Evolutionary conservation across 2,797 vertebrate species (phyloP), one percentile per base, ranked within the genome.

Genomic region (Lutjanus argentimaculatus): DNA sequence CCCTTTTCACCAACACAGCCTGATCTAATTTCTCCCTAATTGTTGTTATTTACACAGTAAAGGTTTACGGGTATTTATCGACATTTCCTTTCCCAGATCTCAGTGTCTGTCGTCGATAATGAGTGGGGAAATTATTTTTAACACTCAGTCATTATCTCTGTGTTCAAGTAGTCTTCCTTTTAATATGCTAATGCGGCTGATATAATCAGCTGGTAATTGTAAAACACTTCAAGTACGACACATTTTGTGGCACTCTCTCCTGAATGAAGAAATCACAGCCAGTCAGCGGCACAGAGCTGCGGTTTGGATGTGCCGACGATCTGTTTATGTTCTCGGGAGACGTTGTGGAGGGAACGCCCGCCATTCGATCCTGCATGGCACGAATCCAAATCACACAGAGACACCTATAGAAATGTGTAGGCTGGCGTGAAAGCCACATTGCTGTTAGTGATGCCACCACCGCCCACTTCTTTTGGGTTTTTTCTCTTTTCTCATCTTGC

Each of bases 161-260:
- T 92, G 88, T 93, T 93, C 88, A 90, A 94, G 93, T 92, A 89
- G 88, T 90, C 94, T 92, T 91, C 90, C 94, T 94, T 95, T 95
- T 94, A 93, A 94, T 95, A 95, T 95, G 94, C 89, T 94, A 95
- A 95, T 95, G 88, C 71, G 0, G 88, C 91, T 88, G 93, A 95
- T 93, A 91, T 90, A 85, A 94, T 93, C 91, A 91, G 88, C 85
- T 90, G 87, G 91, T 94, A 94, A 94, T 95, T 95, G 93, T 94
- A 67, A 93, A 92, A 92, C 94, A 93, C 94, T 93, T 91, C 55
- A 90, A 94, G 92, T 93, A 86, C 85, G 82, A 92, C 93, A 88
- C 90, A 78, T 90, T 93, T 84, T 67, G 77, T 25, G 86, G 84
- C 85, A 7, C 82, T 87, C 85, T 68, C 82, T 68, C 80, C 87